Evolutionary conservation across 2,113 vertebrate genomes (phyloP).

Genomic region (Salvator merianae): DNA sequence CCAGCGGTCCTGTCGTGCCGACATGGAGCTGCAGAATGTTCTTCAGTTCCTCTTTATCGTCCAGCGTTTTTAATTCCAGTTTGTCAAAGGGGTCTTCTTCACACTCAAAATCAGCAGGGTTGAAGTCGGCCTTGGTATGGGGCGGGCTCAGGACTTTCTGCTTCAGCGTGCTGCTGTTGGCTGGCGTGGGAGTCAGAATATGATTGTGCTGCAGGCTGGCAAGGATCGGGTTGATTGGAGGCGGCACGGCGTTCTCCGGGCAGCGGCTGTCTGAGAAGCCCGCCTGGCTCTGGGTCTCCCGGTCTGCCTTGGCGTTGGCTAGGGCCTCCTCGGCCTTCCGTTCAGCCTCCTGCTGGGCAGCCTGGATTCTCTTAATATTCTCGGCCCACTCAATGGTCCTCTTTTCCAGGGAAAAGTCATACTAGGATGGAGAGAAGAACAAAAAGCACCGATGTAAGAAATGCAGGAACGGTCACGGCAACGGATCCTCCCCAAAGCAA

Average conservation of each 20-base stretch:
- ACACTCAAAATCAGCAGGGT: slow-evolving; percentile 95
- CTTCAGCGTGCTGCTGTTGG: slow-evolving; percentile 77
- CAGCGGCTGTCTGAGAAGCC: slow-evolving; percentile 64
- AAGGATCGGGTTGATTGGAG: slow-evolving; percentile 89
- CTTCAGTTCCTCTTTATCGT: slow-evolving; percentile 94
- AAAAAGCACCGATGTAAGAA: neutral
- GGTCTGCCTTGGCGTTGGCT: slow-evolving; percentile 59
- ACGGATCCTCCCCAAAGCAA: neutral
- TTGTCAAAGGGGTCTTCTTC: slow-evolving; percentile 98
- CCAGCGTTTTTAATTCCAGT: slow-evolving; percentile 93
- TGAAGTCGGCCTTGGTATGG: slow-evolving; percentile 81
- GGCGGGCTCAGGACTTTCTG: slow-evolving; percentile 83
- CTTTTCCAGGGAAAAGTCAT: slow-evolving; percentile 94
- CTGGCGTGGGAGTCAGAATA: slow-evolving; percentile 94
- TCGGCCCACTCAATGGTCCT: slow-evolving; percentile 87
- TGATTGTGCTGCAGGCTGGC: slow-evolving; percentile 90
- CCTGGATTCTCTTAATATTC: slow-evolving; percentile 84
- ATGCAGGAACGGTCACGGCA: neutral
- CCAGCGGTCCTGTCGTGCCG: slow-evolving; percentile 70
- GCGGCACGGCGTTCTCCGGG: slow-evolving; percentile 65
- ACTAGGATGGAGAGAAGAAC: slow-evolving; percentile 68
- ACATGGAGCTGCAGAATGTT: slow-evolving; percentile 89
- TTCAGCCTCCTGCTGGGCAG: slow-evolving; percentile 78
- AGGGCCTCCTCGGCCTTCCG: slow-evolving; percentile 62
- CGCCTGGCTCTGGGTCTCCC: slow-evolving; percentile 64